A percentile compares a stretch with the other conserved stretches of the same genome.
These are phyloP conservation scores for Arbacia lixula DNA, from an alignment of 53 echinoderm and acorn worm species.

Conservation along the genomic window DNA sequence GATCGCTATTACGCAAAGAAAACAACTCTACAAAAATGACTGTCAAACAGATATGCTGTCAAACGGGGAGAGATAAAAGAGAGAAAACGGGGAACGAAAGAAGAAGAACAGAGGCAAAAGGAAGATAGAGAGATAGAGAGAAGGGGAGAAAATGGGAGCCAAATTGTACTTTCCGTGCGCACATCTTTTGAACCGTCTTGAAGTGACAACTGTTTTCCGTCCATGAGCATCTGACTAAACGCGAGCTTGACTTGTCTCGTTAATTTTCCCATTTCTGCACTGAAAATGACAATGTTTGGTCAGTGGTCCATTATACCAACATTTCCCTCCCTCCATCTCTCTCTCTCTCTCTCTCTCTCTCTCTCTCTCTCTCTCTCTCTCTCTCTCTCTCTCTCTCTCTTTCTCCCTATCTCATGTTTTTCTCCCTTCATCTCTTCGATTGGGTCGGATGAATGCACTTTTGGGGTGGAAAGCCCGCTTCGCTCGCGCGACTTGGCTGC, in stretches of 20 bases:
- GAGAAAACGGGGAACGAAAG: too few relatives aligned
- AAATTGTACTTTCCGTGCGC: too few relatives aligned
- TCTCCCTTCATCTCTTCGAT: neutral
- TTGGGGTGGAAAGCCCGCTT: too few relatives aligned
- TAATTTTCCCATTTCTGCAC: conserved; percentile 11
- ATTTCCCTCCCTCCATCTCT: conserved; percentile 16
- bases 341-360: neutral
- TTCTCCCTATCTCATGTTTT: neutral
- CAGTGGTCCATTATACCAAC: conserved; percentile 52
- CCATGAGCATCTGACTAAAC: conserved; percentile 34
- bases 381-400: neutral
- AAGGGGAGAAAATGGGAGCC: too few relatives aligned
- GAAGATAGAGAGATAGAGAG: too few relatives aligned
- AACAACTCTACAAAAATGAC: too few relatives aligned
- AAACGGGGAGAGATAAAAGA: too few relatives aligned
- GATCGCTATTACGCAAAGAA: too few relatives aligned
- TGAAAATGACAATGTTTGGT: conserved; percentile 54
- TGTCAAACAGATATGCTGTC: too few relatives aligned
- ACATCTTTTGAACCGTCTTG: neutral
- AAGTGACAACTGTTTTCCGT: conserved; percentile 26
- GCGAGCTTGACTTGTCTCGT: conserved; percentile 8
- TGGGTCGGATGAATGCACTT: conserved; percentile 22
- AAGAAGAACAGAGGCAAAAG: too few relatives aligned
- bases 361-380: neutral
- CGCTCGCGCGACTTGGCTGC: too few relatives aligned